Evolutionary conservation across 2,113 vertebrate genomes (phyloP).

Genomic region (Prolemur simus): DNA sequence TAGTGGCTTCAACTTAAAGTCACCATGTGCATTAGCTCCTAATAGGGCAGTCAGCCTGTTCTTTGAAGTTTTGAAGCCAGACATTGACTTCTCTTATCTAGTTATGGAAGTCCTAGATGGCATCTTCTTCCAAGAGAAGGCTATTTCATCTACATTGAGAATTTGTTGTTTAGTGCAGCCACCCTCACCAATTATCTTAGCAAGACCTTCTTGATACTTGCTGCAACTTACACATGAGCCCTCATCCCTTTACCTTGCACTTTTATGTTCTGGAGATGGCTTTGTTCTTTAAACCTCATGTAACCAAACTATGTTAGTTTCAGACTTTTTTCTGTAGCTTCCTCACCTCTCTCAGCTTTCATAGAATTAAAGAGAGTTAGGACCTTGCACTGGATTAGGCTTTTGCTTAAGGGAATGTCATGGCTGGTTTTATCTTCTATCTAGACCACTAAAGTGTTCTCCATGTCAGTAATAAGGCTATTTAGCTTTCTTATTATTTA

Average conservation of each 20-base stretch:
- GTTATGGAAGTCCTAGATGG: not conserved
- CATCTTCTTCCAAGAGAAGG: not conserved
- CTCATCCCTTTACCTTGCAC: not conserved
- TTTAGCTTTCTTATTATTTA: not conserved
- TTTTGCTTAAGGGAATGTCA: not conserved
- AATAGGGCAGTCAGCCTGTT: not conserved
- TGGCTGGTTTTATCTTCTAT: not conserved
- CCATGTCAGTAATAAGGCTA: not conserved
- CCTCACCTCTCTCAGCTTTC: not conserved
- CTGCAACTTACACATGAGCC: not conserved
- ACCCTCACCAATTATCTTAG: not conserved
- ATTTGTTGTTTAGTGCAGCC: not conserved
- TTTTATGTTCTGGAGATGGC: not conserved
- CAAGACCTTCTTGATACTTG: not conserved
- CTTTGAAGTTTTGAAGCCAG: no score
- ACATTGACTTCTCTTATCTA: not conserved
- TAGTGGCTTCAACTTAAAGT: not conserved
- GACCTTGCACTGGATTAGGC: not conserved
- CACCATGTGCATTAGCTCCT: not conserved
- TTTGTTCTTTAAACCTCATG: not conserved
- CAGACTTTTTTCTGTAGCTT: not conserved
- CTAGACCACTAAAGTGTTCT: not conserved
- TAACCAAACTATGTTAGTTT: not conserved
- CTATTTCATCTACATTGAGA: not conserved
- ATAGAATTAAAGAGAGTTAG: not conserved